These are phyloP conservation scores for Grus americana DNA, from an alignment of 2,113 vertebrate species.

Conservation along the genomic window DNA sequence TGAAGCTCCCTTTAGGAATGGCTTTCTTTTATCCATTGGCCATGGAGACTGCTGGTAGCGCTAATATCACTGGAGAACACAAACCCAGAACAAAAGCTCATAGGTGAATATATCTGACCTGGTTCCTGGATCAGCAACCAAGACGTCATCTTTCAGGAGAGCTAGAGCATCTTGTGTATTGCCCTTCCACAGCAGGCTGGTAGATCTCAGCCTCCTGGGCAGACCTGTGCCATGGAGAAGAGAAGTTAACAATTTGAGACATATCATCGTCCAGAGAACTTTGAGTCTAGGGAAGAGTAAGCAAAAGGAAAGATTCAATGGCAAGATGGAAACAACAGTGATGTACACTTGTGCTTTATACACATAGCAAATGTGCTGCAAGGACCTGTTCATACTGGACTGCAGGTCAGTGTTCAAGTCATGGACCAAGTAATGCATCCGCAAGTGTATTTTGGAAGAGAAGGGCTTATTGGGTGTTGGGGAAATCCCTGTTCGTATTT, in stretches of 20 bases:
- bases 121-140: slow-evolving; percentile 89
- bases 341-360: background rate
- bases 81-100: background rate
- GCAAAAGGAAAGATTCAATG: background rate
- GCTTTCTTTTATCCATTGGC: background rate
- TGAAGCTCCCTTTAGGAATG: background rate
- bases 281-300: background rate
- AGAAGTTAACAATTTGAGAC: background rate
- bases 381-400: background rate
- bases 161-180: slow-evolving; percentile 79
- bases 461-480: background rate
- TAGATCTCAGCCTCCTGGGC: slow-evolving; percentile 84
- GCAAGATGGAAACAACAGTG: background rate
- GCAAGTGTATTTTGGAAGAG: background rate
- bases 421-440: no score
- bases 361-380: background rate
- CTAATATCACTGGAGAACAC: background rate
- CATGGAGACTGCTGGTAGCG: background rate
- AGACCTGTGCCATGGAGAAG: slow-evolving; percentile 73
- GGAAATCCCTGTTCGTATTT: background rate
- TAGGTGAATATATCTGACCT: slow-evolving; percentile 68
- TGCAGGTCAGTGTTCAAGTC: background rate
- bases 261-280: background rate
- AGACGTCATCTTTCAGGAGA: slow-evolving; percentile 85
- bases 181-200: slow-evolving; percentile 87